Percentiles rank a stretch among this genome's conserved stretches.
Conservation (phyloP, 2,888 invertebrate species). For the Polietes domitor region DNA sequence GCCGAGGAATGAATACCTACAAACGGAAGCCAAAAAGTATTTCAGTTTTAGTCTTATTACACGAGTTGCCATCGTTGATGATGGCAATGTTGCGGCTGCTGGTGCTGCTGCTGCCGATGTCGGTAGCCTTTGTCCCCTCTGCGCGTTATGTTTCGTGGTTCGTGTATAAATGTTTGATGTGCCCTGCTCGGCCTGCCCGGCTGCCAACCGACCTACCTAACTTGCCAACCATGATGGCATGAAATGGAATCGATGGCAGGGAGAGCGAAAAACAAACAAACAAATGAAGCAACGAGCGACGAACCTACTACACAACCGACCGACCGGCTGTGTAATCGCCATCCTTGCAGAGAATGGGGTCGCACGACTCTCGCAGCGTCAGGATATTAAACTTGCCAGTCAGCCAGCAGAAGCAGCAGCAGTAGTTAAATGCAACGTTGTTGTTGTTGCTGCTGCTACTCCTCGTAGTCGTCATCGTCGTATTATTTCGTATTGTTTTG, state of each 20-base stretch:
- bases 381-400: conserved; percentile 61
- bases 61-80: conserved; percentile 3
- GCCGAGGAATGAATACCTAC: conserved; percentile 4
- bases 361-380: conserved; percentile 49
- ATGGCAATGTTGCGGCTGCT: background rate
- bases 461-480: background rate
- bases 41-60: conserved; percentile 18
- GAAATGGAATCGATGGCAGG: conserved; percentile 26
- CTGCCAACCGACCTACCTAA: conserved; percentile 54
- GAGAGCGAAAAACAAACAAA: conserved; percentile 4
- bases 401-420: conserved; percentile 33
- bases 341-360: conserved; percentile 61
- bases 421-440: conserved; percentile 50
- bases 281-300: conserved; percentile 8
- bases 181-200: background rate
- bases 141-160: background rate
- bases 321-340: conserved; percentile 46
- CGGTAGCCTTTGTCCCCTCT: background rate
- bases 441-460: conserved; percentile 5
- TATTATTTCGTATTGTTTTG: conserved; percentile 14
- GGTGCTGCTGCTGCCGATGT: background rate
- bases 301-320: conserved; percentile 36
- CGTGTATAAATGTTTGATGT: background rate
- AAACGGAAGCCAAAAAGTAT: conserved; percentile 45
- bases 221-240: conserved; percentile 1